Percentiles rank a stretch among this genome's conserved stretches.
phyloP scores from a whole-genome alignment of 2,113 vertebrate genomes.

The Ceyx margarethae region DNA sequence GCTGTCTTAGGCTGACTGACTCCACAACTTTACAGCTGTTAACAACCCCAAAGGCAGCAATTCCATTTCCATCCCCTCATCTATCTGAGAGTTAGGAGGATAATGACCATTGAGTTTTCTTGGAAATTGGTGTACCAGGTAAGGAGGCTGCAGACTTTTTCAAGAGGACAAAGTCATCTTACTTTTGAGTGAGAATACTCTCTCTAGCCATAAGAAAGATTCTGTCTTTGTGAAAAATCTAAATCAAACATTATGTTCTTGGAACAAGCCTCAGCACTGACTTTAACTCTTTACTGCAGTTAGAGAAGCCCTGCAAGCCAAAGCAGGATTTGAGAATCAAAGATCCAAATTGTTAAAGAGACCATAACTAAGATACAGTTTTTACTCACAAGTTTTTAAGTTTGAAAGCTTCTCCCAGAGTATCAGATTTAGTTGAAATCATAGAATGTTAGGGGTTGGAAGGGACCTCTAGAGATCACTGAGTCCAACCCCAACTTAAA shows the following conservation, averaged over 20 bases:
- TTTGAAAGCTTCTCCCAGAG: background rate
- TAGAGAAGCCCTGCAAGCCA: background rate
- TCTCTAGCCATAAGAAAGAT: background rate
- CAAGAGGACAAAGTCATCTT: background rate
- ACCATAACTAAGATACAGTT: background rate
- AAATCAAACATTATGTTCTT: conserved; percentile 9
- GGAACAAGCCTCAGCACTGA: background rate
- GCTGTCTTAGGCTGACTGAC: background rate
- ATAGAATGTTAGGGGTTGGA: too few species aligned
- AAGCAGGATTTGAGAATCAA: background rate
- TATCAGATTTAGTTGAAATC: background rate
- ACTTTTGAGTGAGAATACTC: background rate
- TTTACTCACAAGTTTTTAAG: background rate
- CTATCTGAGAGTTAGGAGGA: background rate
- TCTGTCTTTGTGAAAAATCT: background rate
- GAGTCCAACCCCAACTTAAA: background rate
- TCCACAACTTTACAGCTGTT: background rate
- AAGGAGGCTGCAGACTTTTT: background rate
- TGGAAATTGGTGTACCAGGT: background rate
- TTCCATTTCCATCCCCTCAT: background rate
- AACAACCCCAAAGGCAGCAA: conserved; percentile 30
- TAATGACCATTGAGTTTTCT: background rate
- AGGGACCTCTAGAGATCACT: too few species aligned
- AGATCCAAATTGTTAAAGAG: background rate
- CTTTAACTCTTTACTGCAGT: conserved; percentile 23